phyloP scores from a whole-genome alignment of 2,797 vertebrate species.

The Manis pentadactyla region DNA sequence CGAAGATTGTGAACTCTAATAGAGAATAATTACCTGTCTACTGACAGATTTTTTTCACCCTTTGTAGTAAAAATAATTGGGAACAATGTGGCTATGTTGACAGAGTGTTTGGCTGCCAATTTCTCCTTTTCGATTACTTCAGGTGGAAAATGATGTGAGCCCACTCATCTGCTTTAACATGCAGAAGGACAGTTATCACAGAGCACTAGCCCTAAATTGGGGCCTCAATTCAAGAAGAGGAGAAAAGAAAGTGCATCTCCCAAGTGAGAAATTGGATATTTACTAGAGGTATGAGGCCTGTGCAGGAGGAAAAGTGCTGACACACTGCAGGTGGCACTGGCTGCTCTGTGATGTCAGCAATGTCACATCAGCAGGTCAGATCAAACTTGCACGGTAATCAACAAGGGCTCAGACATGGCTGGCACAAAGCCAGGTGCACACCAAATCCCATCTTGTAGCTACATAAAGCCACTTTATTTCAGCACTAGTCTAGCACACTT shows the following conservation, averaged over 20 bases:
- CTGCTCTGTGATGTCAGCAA: neutral
- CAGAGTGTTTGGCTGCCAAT: neutral
- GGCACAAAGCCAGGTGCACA: slow-evolving; percentile 28
- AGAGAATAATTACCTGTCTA: slow-evolving; percentile 59
- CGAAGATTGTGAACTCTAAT: slow-evolving; percentile 1
- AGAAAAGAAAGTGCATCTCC: neutral
- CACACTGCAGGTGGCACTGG: slow-evolving; percentile 32
- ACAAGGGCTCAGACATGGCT: slow-evolving; percentile 32
- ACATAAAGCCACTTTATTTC: slow-evolving; percentile 61
- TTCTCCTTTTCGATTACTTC: neutral
- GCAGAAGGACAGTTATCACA: neutral
- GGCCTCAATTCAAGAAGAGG: slow-evolving; percentile 33
- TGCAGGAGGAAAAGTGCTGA: slow-evolving; percentile 61
- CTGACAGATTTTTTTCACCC: neutral
- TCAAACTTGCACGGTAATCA: neutral
- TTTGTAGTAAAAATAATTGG: slow-evolving; percentile 46
- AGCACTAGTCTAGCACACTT: neutral
- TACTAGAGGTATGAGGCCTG: neutral
- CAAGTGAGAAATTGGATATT: slow-evolving; percentile 36
- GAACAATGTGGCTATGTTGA: neutral
- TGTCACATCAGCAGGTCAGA: slow-evolving; percentile 60
- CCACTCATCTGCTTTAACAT: neutral
- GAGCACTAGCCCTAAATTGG: neutral
- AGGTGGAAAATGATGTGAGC: neutral
- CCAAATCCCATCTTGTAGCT: slow-evolving; percentile 27